A percentile compares a stretch with the other conserved stretches of the same genome.
Evolutionary conservation across 2,888 invertebrate species (phyloP).

Genomic region (Erebia aethiops): DNA sequence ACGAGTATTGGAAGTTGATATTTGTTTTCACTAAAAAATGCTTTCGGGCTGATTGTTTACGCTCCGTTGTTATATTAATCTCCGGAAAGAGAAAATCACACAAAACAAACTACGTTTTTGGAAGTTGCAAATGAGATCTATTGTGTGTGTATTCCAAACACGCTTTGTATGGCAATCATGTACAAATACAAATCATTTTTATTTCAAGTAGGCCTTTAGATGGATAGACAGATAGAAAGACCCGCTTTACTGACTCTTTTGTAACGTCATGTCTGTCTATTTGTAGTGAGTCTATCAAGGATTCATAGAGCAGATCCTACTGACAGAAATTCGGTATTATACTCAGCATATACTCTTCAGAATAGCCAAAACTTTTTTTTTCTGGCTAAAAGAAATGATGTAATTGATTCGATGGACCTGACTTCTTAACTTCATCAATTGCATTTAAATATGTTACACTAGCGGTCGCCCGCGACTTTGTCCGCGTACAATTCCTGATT

Average conservation of each 20-base stretch:
- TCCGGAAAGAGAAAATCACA: conserved; percentile 28
- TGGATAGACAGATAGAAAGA: too few relatives aligned
- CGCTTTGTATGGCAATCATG: neutral
- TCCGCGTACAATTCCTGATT: too few relatives aligned
- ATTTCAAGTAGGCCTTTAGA: neutral
- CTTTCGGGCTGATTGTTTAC: conserved; percentile 20
- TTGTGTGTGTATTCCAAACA: conserved; percentile 3
- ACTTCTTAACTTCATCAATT: too few relatives aligned
- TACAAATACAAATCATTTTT: neutral
- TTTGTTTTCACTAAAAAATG: conserved; percentile 34
- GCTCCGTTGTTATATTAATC: conserved; percentile 33
- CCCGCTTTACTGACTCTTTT: neutral
- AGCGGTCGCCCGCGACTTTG: too few relatives aligned
- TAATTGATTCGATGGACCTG: too few relatives aligned
- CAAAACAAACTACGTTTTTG: conserved; percentile 29
- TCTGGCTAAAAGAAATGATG: too few relatives aligned
- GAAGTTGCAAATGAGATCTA: conserved; percentile 25
- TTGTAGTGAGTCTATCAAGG: neutral
- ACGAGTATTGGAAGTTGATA: conserved; percentile 42
- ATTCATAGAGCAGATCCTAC: neutral
- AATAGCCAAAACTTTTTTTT: too few relatives aligned
- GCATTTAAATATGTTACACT: too few relatives aligned
- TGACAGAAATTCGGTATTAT: too few relatives aligned
- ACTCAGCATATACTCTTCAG: too few relatives aligned
- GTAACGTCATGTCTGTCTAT: neutral